Conservation (phyloP, 2,888 invertebrate species). For the Orgyia antiqua region DNA sequence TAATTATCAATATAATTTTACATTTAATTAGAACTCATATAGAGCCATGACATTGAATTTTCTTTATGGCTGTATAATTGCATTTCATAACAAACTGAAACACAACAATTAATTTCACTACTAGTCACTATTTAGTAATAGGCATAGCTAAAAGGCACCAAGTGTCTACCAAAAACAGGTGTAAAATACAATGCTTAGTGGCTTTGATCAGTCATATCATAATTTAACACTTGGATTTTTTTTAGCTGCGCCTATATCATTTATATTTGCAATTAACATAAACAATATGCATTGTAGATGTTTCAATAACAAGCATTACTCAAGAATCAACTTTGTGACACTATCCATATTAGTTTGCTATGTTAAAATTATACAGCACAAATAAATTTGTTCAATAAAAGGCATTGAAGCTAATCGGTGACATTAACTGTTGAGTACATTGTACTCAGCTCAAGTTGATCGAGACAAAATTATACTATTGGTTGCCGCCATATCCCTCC, state of each 20-base stretch:
- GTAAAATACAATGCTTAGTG: too few relatives aligned
- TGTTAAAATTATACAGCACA: constrained; percentile 54
- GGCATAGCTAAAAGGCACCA: too few relatives aligned
- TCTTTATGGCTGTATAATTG: constrained; percentile 34
- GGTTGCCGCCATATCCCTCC: constrained; percentile 11
- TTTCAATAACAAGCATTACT: constrained; percentile 38
- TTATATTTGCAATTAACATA: too few relatives aligned
- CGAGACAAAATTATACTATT: constrained; percentile 10
- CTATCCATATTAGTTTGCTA: constrained; percentile 67
- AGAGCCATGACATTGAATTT: constrained; percentile 61
- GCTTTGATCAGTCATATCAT: too few relatives aligned
- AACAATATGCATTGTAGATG: constrained; percentile 21
- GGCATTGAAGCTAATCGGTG: constrained; percentile 35
- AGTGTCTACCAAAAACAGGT: too few relatives aligned
- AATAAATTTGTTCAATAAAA: constrained; percentile 39
- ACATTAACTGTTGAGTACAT: constrained; percentile 28
- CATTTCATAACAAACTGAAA: constrained; percentile 41
- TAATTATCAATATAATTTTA: constrained; percentile 25
- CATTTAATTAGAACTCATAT: constrained; percentile 28
- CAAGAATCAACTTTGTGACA: constrained; percentile 60
- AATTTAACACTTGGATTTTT: too few relatives aligned
- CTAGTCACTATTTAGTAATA: too few relatives aligned
- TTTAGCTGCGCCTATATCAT: too few relatives aligned
- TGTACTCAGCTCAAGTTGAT: constrained; percentile 11
- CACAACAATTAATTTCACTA: too few relatives aligned